Conservation (phyloP, 1,140 invertebrate genomes). For the Harpegnathos saltator region DNA sequence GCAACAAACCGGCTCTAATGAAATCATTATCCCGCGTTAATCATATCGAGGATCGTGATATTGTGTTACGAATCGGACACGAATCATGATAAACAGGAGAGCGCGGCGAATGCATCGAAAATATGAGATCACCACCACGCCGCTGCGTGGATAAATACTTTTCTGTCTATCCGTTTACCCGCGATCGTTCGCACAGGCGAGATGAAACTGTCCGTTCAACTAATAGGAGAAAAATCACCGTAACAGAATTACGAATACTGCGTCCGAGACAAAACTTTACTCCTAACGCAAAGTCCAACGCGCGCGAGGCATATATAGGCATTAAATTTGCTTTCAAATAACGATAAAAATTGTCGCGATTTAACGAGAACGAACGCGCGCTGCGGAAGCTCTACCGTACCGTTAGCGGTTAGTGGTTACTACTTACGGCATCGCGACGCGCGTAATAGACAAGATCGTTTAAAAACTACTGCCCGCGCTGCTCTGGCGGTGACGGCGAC, state of each 20-base stretch:
- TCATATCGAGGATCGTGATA: neutral
- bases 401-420: constrained; percentile 6
- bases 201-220: neutral
- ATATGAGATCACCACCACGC: neutral
- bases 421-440: constrained; percentile 8
- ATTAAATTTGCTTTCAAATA: neutral
- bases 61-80: neutral
- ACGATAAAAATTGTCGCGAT: constrained; percentile 6
- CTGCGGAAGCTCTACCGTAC: neutral
- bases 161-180: neutral
- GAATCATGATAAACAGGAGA: neutral
- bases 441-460: constrained; percentile 12
- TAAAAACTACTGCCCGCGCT: constrained; percentile 21
- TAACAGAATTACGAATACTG: neutral
- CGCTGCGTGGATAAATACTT: neutral
- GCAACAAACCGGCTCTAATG: neutral
- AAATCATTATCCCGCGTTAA: constrained; percentile 33
- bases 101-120: neutral
- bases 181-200: neutral
- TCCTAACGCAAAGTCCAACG: neutral
- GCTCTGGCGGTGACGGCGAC: neutral
- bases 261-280: neutral
- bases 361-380: neutral
- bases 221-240: neutral
- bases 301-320: neutral